Conservation (phyloP, 1,140 invertebrate genomes). For the Polyergus mexicanus region DNA sequence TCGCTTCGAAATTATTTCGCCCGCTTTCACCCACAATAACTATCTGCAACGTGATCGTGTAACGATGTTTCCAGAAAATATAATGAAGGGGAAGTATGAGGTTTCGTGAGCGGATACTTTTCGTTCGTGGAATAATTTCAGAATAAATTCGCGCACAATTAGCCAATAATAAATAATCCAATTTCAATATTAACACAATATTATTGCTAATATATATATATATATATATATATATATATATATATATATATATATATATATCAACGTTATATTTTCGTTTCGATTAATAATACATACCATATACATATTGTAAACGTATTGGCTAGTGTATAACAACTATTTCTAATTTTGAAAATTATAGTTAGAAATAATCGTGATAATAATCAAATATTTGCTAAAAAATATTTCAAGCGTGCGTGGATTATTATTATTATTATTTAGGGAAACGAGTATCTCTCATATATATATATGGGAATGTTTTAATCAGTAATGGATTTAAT, state of each 20-base stretch:
- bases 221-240: too few relatives aligned
- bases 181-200: constrained; percentile 5
- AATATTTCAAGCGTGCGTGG: too few relatives aligned
- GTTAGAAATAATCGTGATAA: background rate
- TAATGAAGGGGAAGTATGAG: background rate
- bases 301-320: background rate
- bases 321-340: background rate
- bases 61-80: constrained; percentile 37
- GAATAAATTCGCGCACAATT: background rate
- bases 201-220: too few relatives aligned
- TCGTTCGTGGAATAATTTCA: constrained; percentile 1
- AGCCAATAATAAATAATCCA: constrained; percentile 23
- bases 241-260: too few relatives aligned
- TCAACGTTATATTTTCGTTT: too few relatives aligned
- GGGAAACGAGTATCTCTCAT: background rate
- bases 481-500: background rate
- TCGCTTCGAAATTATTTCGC: constrained; percentile 5
- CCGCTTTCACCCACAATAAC: background rate
- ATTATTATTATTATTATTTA: background rate
- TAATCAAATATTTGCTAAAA: constrained; percentile 1
- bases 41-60: background rate
- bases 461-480: background rate
- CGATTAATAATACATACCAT: too few relatives aligned
- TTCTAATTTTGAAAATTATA: background rate
- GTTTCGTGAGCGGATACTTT: constrained; percentile 1